These are phyloP conservation scores for Austrolebias charrua DNA, from an alignment of 2,797 vertebrate species.

Conservation along the genomic window DNA sequence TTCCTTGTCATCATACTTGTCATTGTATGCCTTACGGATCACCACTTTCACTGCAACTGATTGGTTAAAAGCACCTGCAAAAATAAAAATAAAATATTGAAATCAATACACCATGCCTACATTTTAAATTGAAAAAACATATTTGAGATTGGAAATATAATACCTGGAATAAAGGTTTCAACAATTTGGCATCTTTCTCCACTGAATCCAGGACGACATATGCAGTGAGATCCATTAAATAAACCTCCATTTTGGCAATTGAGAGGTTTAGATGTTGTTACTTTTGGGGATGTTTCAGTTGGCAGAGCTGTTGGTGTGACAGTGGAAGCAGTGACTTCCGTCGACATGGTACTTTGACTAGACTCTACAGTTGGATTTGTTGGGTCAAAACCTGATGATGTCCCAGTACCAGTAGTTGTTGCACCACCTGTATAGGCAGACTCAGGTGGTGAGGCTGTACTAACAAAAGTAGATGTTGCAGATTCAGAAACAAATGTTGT, in stretches of 20 bases:
- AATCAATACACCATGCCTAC: background rate
- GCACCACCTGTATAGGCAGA: background rate
- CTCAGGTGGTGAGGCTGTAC: background rate
- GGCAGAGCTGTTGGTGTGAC: background rate
- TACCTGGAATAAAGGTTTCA: constrained; percentile 15
- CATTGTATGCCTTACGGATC: background rate
- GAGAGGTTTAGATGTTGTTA: background rate
- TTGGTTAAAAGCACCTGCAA: constrained; percentile 1
- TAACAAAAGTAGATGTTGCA: background rate
- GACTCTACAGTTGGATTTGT: background rate
- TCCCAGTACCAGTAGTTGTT: background rate
- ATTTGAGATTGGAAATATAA: background rate
- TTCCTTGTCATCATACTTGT: background rate
- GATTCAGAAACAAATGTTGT: background rate
- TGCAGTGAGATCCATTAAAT: constrained; percentile 10
- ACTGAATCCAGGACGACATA: background rate
- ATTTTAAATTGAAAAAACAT: background rate
- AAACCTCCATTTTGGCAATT: constrained; percentile 36
- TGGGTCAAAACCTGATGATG: background rate
- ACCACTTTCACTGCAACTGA: constrained; percentile 15
- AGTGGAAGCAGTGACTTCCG: background rate
- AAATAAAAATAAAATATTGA: background rate
- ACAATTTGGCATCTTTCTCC: background rate
- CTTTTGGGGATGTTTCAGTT: background rate
- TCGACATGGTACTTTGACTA: fast-evolving